Evolutionary conservation across 2,113 vertebrate genomes (phyloP), one percentile per base, ranked within the genome.

Genomic region (Corythoichthys haematopterus): DNA sequence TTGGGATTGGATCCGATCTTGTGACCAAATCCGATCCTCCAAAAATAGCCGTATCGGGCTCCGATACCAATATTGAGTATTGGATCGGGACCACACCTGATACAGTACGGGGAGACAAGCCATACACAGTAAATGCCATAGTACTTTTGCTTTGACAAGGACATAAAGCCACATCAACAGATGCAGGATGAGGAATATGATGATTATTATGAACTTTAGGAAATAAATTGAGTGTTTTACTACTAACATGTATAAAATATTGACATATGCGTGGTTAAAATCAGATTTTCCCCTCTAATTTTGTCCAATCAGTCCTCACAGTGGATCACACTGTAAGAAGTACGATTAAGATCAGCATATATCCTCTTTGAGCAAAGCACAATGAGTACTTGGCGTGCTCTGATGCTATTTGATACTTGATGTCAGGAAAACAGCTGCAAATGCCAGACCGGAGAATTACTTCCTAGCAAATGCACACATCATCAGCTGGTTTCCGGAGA

Each of bases 381-480:
- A 45, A 46, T 46, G 43, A 46, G 46, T 46, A 62, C 60, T 47
- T 46, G 43, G 60, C 60, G 28, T 28, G 15, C 60, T 62, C 13
- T 2, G n/a, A 33, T 46, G 60, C 20, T 33, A 62, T 46, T 62
- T 46, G 60, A 62, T 46, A 62, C 60, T 62, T 62, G 40, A 46
- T 33, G 40, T 62, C 52, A 71, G 64, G 72, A 43, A 76, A 69
- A 61, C 45, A 72, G 67, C 56, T 64, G 50, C 47, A 35, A 28
- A 46, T 46, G 37, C 28, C 70, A 63, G 58, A 51, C 20, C 33
- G 59, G 33, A 50, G 28, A 12, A 43, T 66, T 64, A 59, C 62
- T 62, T 66, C 35, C 7, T 10, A 37, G 66, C 71, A 65, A 68
- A 60, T 43, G 47, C 65, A 68, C 46, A 76, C 61, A 64, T 50